Base-by-base conservation (phyloP, 2,888 invertebrate species). In the Stenotaenia linearis region DNA sequence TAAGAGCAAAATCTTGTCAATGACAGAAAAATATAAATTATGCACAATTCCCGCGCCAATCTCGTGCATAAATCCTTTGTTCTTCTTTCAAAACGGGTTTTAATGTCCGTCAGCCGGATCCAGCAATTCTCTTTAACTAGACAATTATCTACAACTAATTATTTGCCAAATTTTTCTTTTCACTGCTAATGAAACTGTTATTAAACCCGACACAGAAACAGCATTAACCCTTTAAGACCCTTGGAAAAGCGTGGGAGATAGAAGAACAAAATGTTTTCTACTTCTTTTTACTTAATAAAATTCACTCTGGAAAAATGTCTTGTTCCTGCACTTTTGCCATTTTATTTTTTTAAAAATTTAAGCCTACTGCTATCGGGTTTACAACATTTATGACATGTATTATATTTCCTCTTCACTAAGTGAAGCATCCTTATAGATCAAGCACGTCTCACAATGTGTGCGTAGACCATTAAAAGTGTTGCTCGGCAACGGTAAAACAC, bases 1-100 rank as follows among this genome's bases (percentile, higher is more conserved):
- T 69, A 25, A 69, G 69, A 69, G 69, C 69, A 69, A 69, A 69
- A 28, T 69, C 69, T 69, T 69, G 69, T 69, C 69, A 69, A 69
- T 69, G 69, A 69, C 69, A 69, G 61, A 28, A 69, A n/a, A 69
- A 12, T 10, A 12, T 69, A 69, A 69, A 69, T 69, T 69, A 69
- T 69, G 69, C 69, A 69, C 28, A 25, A 9, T 1, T 56, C n/a
- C 12, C 4, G 45, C 12, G 15, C 12, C n/a, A n/a, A n/a, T 7
- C 10, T 23, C 5, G 0, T 6, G 23, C 23, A 5, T 7, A 69
- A 10, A 1, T 69, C 28, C 28, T 69, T 23, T 69, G 69, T 69
- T 69, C 25, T 25, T 69, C 69, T 69, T 69, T 28, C 25, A 1
- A 28, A 69, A 69, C 25, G 6, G 25, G 25, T 23, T 61, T 61